Conservation (phyloP, 2,888 invertebrate species). For the Halictus ligatus region DNA sequence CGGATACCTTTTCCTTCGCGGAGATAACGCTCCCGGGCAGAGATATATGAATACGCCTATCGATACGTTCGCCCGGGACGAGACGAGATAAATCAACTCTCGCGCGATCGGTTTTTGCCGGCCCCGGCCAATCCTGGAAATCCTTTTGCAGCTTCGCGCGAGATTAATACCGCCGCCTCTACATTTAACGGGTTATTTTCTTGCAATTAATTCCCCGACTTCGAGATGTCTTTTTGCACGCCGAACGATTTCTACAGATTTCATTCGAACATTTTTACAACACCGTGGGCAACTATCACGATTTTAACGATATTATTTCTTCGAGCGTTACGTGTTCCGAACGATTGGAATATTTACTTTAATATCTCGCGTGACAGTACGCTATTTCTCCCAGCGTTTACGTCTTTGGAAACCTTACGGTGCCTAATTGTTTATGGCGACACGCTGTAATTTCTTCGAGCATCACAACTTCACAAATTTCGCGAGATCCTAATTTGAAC, state of each 20-base stretch:
- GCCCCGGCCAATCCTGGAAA: neutral
- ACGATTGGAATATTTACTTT: neutral
- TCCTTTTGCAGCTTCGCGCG: neutral
- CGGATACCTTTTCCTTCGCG: conserved; percentile 20
- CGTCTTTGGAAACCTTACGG: neutral
- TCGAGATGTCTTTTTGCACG: neutral
- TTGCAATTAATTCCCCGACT: neutral
- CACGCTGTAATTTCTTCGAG: neutral
- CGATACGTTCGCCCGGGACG: neutral
- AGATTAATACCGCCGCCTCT: neutral
- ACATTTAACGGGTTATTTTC: neutral
- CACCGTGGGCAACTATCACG: neutral
- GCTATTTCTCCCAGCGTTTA: neutral
- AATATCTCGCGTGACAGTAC: neutral
- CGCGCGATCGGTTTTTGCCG: neutral
- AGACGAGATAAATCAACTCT: conserved; percentile 4
- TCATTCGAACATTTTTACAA: neutral
- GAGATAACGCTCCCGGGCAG: conserved; percentile 8
- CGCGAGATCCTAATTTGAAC: neutral
- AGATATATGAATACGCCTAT: neutral
- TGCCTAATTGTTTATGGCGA: neutral
- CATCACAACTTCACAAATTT: neutral
- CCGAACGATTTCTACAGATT: neutral
- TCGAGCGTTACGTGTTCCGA: neutral
- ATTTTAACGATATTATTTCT: neutral